Percentiles rank a stretch among this genome's conserved stretches.
Conservation (phyloP, 2,888 invertebrate species). For the Palloptera scutellata region DNA sequence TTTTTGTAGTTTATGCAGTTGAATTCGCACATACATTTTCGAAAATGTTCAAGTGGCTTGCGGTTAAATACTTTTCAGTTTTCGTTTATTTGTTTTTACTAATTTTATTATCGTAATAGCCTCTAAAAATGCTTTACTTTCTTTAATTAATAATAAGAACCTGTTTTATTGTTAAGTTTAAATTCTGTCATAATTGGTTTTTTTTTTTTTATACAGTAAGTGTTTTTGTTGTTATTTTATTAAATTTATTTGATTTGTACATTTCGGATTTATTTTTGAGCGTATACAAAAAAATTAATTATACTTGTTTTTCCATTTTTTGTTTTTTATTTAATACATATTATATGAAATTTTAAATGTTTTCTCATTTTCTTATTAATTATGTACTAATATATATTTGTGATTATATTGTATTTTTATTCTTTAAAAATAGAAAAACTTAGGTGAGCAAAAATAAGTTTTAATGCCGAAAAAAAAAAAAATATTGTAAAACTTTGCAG, state of each 20-base stretch:
- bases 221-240: constrained; percentile 18
- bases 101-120: neutral
- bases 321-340: constrained; percentile 16
- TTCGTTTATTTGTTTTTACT: neutral
- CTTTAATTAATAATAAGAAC: constrained; percentile 4
- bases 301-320: constrained; percentile 16
- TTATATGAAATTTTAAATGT: constrained; percentile 13
- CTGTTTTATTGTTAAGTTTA: constrained; percentile 30
- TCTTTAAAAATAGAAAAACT: neutral
- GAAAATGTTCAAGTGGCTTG: too few relatives aligned
- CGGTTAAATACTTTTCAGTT: too few relatives aligned
- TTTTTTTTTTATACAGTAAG: constrained; percentile 17
- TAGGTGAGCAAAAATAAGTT: too few relatives aligned
- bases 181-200: constrained; percentile 39
- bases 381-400: constrained; percentile 1
- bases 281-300: constrained; percentile 38
- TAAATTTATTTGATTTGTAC: constrained; percentile 29
- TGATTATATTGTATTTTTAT: neutral
- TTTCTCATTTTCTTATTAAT: constrained; percentile 13
- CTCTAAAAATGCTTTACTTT: too few relatives aligned
- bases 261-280: constrained; percentile 34
- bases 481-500: too few relatives aligned
- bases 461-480: too few relatives aligned
- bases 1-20: too few relatives aligned
- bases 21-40: too few relatives aligned